Percentiles rank a stretch among this genome's conserved stretches.
phyloP scores from a whole-genome alignment of 2,797 vertebrate genomes.

The Babyrousa celebensis region DNA sequence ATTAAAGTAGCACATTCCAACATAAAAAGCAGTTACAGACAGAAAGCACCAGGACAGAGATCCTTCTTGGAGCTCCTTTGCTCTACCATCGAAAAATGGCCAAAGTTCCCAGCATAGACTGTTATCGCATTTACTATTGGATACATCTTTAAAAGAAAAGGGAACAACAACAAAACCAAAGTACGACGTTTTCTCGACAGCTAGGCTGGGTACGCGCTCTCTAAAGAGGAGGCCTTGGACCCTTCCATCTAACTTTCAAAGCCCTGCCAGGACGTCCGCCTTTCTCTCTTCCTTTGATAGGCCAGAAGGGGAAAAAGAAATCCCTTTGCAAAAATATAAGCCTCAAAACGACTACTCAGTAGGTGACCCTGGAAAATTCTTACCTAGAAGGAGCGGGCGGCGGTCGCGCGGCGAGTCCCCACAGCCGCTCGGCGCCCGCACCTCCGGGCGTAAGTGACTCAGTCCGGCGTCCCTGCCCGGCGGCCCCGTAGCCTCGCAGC shows the following conservation, averaged over 20 bases:
- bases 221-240: not conserved
- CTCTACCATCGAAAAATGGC: not conserved
- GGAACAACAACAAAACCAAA: not conserved
- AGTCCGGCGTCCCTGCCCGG: conserved; percentile 85
- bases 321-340: not conserved
- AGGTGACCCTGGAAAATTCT: conserved; percentile 43
- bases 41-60: not conserved
- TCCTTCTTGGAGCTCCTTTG: not conserved
- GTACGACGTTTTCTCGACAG: not conserved
- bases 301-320: not conserved
- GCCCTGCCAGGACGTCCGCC: not conserved
- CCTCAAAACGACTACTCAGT: not conserved
- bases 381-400: conserved; percentile 80
- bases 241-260: conserved; percentile 64
- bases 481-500: conserved; percentile 65
- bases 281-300: not conserved
- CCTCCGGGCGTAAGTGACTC: conserved; percentile 15
- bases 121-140: not conserved
- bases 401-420: conserved; percentile 81
- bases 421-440: conserved; percentile 41
- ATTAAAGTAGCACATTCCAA: conserved; percentile 29
- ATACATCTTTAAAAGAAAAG: not conserved
- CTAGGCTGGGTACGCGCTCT: not conserved
- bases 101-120: not conserved
- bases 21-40: not conserved